Evolutionary conservation across 1,140 invertebrate species (phyloP).

Genomic region (Papilio aristodemus): DNA sequence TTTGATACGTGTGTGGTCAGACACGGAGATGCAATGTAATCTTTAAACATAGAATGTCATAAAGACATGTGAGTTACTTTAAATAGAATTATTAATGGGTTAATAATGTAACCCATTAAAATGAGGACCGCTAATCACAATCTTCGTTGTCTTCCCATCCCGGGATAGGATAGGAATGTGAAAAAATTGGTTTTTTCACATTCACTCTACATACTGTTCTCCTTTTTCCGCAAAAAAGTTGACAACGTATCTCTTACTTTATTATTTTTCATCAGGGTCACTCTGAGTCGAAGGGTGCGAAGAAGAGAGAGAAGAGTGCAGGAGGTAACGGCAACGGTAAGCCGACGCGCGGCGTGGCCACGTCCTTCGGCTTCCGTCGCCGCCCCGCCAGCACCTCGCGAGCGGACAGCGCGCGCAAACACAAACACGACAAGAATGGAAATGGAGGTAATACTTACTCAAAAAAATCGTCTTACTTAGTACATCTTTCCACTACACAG

Average conservation of each 20-base stretch:
- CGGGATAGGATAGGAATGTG: too few relatives aligned
- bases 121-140: too few relatives aligned
- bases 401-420: slow-evolving; percentile 65
- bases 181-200: too few relatives aligned
- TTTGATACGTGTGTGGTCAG: slow-evolving; percentile 30
- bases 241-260: background rate
- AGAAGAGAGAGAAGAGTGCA: slow-evolving; percentile 79
- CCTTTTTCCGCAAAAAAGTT: too few relatives aligned
- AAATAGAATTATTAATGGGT: too few relatives aligned
- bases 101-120: too few relatives aligned
- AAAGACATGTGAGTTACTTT: background rate
- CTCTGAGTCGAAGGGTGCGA: slow-evolving; percentile 81
- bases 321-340: slow-evolving; percentile 65
- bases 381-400: slow-evolving; percentile 81
- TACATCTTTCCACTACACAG: too few relatives aligned
- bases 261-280: slow-evolving; percentile 64
- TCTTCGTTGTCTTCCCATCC: too few relatives aligned
- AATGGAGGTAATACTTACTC: slow-evolving; percentile 67
- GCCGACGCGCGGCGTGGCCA: slow-evolving; percentile 83
- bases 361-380: slow-evolving; percentile 86
- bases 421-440: slow-evolving; percentile 74
- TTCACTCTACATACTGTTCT: too few relatives aligned
- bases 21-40: background rate
- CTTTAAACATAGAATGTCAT: background rate
- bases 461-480: too few relatives aligned